Conservation (phyloP, 2,888 invertebrate species). For the Drosophila atripex region DNA sequence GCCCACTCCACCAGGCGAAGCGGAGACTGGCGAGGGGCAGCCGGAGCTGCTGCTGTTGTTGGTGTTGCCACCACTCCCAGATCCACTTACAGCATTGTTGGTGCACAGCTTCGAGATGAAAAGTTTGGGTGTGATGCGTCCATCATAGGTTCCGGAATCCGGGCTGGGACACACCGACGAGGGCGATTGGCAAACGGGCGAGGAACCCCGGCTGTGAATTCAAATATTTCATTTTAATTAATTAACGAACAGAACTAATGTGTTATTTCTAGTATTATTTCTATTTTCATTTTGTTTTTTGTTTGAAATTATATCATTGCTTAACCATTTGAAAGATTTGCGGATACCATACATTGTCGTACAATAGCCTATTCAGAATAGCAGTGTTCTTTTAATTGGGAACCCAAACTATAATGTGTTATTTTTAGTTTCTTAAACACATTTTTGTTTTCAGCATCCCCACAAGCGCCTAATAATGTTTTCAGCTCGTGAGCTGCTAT, state of each 20-base stretch:
- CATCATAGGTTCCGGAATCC: conserved; percentile 83
- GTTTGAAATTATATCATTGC: background rate
- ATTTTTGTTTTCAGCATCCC: conserved; percentile 4
- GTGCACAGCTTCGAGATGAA: conserved; percentile 83
- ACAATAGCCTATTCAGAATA: background rate
- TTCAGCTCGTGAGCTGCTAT: background rate
- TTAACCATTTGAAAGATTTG: background rate
- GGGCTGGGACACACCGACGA: conserved; percentile 83
- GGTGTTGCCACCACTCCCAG: conserved; percentile 19
- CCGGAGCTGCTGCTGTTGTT: conserved; percentile 77
- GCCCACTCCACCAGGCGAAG: conserved; percentile 75
- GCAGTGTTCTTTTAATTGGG: conserved; percentile 16
- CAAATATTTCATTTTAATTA: background rate
- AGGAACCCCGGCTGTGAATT: conserved; percentile 81
- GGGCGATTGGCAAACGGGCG: conserved; percentile 84
- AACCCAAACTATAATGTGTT: conserved; percentile 1
- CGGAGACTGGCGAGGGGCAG: conserved; percentile 81
- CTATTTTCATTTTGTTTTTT: background rate
- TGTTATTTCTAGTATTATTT: background rate
- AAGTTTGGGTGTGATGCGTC: conserved; percentile 84
- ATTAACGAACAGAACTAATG: background rate
- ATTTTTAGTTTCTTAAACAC: conserved; percentile 16
- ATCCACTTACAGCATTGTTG: conserved; percentile 68
- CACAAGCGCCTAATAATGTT: conserved; percentile 5
- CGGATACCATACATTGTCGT: conserved; percentile 9